Percentiles rank a stretch among this genome's conserved stretches.
phyloP scores from a whole-genome alignment of 2,797 vertebrate species.

The Pipistrellus pygmaeus region DNA sequence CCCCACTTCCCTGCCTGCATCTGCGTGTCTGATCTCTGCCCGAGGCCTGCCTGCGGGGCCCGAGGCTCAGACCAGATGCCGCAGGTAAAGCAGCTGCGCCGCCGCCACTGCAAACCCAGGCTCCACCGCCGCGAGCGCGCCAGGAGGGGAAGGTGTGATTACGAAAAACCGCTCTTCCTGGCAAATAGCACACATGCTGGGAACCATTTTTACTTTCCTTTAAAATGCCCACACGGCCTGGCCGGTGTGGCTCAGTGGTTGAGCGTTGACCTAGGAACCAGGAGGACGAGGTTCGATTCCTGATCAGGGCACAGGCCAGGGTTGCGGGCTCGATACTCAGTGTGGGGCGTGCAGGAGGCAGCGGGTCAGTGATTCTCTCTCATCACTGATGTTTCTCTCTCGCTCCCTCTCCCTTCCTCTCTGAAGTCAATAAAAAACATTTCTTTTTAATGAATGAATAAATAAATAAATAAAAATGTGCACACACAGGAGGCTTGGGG shows the following conservation, averaged over 20 bases:
- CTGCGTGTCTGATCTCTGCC: not conserved
- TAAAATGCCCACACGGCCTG: not conserved
- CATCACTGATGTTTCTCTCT: no score
- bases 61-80: not conserved
- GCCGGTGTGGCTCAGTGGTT: no score
- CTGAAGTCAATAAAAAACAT: no score
- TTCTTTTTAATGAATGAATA: no score
- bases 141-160: not conserved
- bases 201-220: conserved; percentile 46
- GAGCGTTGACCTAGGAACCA: no score
- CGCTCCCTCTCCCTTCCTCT: no score
- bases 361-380: no score
- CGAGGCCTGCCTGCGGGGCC: not conserved
- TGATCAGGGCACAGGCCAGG: no score
- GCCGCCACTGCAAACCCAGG: not conserved
- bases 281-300: no score
- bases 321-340: no score
- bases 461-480: not conserved
- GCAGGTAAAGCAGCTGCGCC: not conserved
- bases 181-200: not conserved
- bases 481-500: not conserved
- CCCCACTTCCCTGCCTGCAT: conserved; percentile 13
- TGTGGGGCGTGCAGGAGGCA: no score
- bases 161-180: not conserved
- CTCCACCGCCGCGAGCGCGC: not conserved